Conservation (phyloP, 2,888 invertebrate genomes). For the Zygogramma bicolorata region DNA sequence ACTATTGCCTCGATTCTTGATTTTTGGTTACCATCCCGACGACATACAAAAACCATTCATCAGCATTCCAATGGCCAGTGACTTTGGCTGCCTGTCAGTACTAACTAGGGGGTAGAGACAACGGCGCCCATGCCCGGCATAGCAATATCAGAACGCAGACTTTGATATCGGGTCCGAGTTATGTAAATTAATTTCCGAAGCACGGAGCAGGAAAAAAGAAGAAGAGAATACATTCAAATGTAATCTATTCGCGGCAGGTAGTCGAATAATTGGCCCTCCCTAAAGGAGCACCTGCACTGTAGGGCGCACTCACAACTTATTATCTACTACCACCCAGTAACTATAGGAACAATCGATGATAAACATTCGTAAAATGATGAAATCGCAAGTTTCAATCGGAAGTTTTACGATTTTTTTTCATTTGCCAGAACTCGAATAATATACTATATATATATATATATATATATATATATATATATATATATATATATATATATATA, state of each 20-base stretch:
- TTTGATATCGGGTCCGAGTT: slow-evolving; percentile 30
- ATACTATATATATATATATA: too few relatives aligned
- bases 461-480: too few relatives aligned
- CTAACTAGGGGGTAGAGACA: slow-evolving; percentile 12
- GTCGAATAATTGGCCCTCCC: slow-evolving; percentile 50
- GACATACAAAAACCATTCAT: background rate
- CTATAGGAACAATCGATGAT: too few relatives aligned
- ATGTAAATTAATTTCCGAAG: slow-evolving; percentile 39
- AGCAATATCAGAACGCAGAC: slow-evolving; percentile 32
- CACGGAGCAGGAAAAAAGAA: slow-evolving; percentile 21
- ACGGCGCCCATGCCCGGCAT: background rate
- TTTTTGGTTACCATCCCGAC: background rate
- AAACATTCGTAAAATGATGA: slow-evolving; percentile 13
- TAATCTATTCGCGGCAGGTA: slow-evolving; percentile 49
- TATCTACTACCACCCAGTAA: slow-evolving; percentile 48
- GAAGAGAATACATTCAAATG: slow-evolving; percentile 45
- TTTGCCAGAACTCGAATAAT: too few relatives aligned
- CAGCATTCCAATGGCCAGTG: background rate
- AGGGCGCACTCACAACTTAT: slow-evolving; percentile 49
- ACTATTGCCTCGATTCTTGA: background rate
- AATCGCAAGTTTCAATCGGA: too few relatives aligned
- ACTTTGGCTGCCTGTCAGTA: background rate
- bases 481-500: too few relatives aligned
- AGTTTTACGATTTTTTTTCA: too few relatives aligned
- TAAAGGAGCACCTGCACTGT: slow-evolving; percentile 48